Percentiles rank a stretch among this genome's conserved stretches.
Conservation (phyloP, 2,888 invertebrate genomes). For the Diarsia mendica region DNA sequence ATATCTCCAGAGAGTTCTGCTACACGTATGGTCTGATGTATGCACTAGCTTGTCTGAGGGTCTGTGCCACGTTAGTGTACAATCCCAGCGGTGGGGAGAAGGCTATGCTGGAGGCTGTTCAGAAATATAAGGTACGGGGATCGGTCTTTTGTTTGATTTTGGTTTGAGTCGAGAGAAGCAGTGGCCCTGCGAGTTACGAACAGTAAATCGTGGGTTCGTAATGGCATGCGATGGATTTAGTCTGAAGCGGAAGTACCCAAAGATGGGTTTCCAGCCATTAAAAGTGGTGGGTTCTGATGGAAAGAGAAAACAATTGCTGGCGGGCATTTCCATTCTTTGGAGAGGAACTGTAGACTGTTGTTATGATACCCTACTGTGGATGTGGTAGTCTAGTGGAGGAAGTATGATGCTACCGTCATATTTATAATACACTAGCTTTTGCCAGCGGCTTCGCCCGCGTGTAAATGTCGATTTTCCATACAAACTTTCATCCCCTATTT, state of each 20-base stretch:
- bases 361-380: background rate
- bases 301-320: background rate
- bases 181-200: no score
- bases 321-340: background rate
- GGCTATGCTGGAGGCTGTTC: constrained; percentile 56
- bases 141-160: no score
- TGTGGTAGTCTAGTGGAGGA: no score
- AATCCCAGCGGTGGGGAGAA: constrained; percentile 28
- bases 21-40: no score
- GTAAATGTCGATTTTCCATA: no score
- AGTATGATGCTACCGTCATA: no score
- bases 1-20: no score
- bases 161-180: background rate
- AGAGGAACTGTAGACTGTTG: background rate
- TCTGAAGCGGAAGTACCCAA: background rate
- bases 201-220: no score
- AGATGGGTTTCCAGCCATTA: background rate
- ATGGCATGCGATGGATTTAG: background rate
- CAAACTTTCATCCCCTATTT: no score
- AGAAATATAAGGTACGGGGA: constrained; percentile 63
- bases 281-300: background rate
- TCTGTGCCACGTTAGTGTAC: constrained; percentile 55
- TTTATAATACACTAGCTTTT: no score
- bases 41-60: no score
- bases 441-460: no score